phyloP scores from a whole-genome alignment of 2,888 invertebrate genomes.

The Sacculina carcini region DNA sequence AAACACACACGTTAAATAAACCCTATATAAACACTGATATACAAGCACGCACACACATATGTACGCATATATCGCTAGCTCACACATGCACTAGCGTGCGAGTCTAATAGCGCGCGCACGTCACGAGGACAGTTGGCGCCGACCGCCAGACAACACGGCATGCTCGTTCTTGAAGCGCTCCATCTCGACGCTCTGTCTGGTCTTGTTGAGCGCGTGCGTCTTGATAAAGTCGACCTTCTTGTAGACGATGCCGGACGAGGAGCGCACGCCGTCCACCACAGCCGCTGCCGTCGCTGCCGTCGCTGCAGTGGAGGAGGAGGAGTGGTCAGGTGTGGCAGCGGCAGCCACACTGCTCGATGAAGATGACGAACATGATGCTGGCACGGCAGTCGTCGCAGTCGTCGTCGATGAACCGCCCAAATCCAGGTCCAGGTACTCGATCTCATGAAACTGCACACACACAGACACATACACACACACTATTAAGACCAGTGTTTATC shows the following conservation, averaged over 20 bases:
- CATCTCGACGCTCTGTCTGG: slow-evolving; percentile 48
- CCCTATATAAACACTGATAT: too few species aligned
- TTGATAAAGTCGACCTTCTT: slow-evolving; percentile 81
- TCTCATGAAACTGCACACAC: slow-evolving; percentile 7
- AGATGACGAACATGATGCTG: background rate
- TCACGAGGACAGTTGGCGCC: too few species aligned
- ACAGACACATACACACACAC: background rate
- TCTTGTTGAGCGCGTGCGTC: slow-evolving; percentile 72
- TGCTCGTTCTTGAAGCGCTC: slow-evolving; percentile 22
- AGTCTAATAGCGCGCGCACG: too few species aligned
- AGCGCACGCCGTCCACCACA: slow-evolving; percentile 3
- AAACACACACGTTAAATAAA: too few species aligned
- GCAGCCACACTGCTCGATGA: too few species aligned
- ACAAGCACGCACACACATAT: too few species aligned
- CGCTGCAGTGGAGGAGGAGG: slow-evolving; percentile 3
- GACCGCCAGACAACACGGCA: too few species aligned
- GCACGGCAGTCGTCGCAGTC: background rate
- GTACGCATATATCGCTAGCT: too few species aligned
- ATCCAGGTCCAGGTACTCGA: slow-evolving; percentile 13
- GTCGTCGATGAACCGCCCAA: slow-evolving; percentile 5
- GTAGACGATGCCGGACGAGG: slow-evolving; percentile 43
- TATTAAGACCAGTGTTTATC: too few species aligned
- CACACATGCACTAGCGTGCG: too few species aligned
- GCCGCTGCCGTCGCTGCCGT: background rate
- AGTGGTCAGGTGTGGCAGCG: background rate